A percentile compares a stretch with the other conserved stretches of the same genome.
These are phyloP conservation scores for Hydroisotoma schaefferi DNA, from an alignment of 2,888 invertebrate genomes.

Conservation along the genomic window DNA sequence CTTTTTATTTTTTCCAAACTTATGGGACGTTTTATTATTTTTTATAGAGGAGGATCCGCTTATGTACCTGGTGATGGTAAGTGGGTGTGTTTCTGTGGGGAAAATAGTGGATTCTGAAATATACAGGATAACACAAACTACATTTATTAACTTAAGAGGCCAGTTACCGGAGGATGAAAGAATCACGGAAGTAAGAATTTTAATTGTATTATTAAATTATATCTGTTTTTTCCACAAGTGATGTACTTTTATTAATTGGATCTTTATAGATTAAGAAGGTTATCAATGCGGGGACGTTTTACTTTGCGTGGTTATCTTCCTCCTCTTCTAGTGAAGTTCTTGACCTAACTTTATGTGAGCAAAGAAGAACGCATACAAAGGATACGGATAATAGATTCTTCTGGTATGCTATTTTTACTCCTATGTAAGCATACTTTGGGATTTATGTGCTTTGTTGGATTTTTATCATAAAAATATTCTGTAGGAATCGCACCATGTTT, in stretches of 20 bases:
- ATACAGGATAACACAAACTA: constrained; percentile 88
- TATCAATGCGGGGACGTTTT: constrained; percentile 96
- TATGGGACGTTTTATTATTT: too few species aligned
- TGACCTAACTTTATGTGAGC: constrained; percentile 92
- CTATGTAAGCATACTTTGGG: not conserved
- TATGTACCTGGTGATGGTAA: constrained; percentile 86
- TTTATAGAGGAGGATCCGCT: constrained; percentile 69
- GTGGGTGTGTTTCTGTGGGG: constrained; percentile 93
- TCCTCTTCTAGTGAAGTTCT: constrained; percentile 61
- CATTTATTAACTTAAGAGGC: constrained; percentile 81
- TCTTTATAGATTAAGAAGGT: constrained; percentile 63
- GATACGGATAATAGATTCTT: constrained; percentile 93
- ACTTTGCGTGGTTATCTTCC: constrained; percentile 77
- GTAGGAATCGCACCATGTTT: constrained; percentile 88
- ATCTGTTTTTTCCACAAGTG: not conserved
- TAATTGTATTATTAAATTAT: not conserved
- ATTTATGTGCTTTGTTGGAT: constrained; percentile 3
- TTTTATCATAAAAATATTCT: not conserved
- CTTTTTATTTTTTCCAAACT: too few species aligned
- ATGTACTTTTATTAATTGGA: not conserved
- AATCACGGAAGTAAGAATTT: constrained; percentile 57
- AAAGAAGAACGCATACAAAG: constrained; percentile 74
- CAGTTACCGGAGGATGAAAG: constrained; percentile 62
- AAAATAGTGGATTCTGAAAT: constrained; percentile 93
- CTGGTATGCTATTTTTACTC: constrained; percentile 62